These are phyloP conservation scores for Diabrotica virgifera DNA, from an alignment of 1,140 invertebrate species.

Conservation along the genomic window DNA sequence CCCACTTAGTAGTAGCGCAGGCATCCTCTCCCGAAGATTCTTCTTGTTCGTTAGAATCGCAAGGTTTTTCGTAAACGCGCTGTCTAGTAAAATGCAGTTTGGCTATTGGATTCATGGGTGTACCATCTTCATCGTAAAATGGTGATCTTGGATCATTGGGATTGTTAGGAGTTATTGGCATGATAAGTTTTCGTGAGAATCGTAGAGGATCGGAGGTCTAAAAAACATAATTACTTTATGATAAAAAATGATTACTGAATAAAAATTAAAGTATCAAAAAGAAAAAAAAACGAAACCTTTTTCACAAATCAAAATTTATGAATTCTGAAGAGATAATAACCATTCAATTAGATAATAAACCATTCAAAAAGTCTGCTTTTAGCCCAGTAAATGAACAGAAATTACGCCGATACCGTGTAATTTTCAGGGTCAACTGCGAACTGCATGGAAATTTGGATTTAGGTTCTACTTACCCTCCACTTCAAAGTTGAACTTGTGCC, in stretches of 20 bases:
- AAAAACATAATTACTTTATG: not conserved
- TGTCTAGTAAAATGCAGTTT: constrained; percentile 75
- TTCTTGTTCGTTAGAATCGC: constrained; percentile 49
- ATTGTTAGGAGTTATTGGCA: constrained; percentile 74
- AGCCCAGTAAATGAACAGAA: no score
- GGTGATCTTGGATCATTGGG: constrained; percentile 83
- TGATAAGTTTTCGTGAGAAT: constrained; percentile 74
- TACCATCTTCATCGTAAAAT: constrained; percentile 80
- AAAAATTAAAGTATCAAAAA: not conserved
- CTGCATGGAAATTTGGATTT: no score
- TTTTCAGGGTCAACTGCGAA: no score
- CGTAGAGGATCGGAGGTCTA: constrained; percentile 74
- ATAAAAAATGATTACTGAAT: not conserved
- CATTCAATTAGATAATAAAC: no score
- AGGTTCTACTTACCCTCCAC: no score
- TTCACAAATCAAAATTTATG: no score
- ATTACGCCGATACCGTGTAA: no score
- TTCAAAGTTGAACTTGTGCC: no score
- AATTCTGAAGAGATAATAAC: no score
- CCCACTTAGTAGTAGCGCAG: constrained; percentile 51
- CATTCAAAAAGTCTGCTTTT: no score
- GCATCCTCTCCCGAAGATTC: not conserved
- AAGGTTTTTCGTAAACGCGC: constrained; percentile 82
- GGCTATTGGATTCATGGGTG: constrained; percentile 88
- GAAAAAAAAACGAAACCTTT: not conserved